phyloP scores from a whole-genome alignment of 2,113 vertebrate species.

The Protobothrops flavoviridis region DNA sequence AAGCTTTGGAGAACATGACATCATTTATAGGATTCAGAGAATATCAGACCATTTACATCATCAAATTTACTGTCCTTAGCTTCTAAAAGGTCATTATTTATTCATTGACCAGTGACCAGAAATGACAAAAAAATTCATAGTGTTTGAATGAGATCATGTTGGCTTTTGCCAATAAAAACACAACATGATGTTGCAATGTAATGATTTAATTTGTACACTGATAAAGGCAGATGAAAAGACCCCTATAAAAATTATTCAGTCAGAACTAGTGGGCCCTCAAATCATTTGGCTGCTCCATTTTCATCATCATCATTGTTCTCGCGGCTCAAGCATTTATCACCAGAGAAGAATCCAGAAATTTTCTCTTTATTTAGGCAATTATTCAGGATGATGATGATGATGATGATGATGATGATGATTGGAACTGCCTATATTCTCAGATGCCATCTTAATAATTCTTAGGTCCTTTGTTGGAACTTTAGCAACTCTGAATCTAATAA shows the following conservation, averaged over 20 bases:
- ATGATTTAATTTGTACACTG: conserved; percentile 81
- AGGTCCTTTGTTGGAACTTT: neutral
- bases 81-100: conserved; percentile 76
- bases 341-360: conserved; percentile 72
- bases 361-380: conserved; percentile 66
- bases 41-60: conserved; percentile 72
- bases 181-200: conserved; percentile 77
- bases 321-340: conserved; percentile 42
- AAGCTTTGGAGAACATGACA: conserved; percentile 61
- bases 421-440: neutral
- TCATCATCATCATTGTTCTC: neutral
- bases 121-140: conserved; percentile 72
- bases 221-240: conserved; percentile 69
- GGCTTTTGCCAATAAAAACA: conserved; percentile 75
- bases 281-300: conserved; percentile 60
- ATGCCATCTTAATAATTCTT: neutral
- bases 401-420: conserved; percentile 4
- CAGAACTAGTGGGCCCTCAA: conserved; percentile 55
- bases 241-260: conserved; percentile 62
- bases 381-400: neutral
- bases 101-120: conserved; percentile 45
- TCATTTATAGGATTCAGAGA: conserved; percentile 62
- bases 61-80: conserved; percentile 77
- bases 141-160: conserved; percentile 80
- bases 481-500: neutral